phyloP scores from a whole-genome alignment of 2,797 vertebrate genomes.

The Anniella stebbinsi region DNA sequence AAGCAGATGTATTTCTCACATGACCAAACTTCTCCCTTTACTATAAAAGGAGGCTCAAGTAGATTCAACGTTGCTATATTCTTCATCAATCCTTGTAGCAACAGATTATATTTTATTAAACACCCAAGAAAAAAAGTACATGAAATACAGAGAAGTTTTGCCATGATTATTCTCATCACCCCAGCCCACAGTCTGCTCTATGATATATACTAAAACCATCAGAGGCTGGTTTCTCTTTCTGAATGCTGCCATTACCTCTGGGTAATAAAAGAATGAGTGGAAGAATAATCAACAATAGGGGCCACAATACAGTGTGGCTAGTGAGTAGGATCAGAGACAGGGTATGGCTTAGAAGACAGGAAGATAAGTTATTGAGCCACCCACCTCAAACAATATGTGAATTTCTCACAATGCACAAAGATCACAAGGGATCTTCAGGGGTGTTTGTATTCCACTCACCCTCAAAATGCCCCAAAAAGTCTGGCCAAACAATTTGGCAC shows the following conservation, averaged over 20 bases:
- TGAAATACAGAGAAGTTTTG: not conserved
- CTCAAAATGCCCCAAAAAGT: too few species aligned
- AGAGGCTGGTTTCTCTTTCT: not conserved
- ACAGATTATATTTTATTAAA: constrained; percentile 20
- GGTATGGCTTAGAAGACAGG: too few species aligned
- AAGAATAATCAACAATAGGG: not conserved
- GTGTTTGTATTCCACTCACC: too few species aligned
- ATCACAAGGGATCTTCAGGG: too few species aligned
- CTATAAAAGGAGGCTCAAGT: not conserved
- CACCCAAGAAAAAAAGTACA: constrained; percentile 6
- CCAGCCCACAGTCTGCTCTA: constrained; percentile 14
- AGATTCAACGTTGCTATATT: constrained; percentile 1
- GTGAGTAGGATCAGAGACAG: too few species aligned
- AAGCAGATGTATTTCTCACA: not conserved
- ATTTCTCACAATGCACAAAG: too few species aligned
- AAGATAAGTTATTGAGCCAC: too few species aligned
- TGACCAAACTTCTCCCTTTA: not conserved
- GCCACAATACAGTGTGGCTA: too few species aligned
- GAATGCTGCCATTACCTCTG: not conserved
- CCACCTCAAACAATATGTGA: too few species aligned
- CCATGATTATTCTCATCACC: not conserved
- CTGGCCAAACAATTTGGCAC: too few species aligned
- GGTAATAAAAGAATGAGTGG: not conserved
- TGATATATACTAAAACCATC: not conserved
- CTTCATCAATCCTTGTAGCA: constrained; percentile 4